Base-by-base conservation (phyloP, 2,797 vertebrate species). In the Spheniscus humboldti region DNA sequence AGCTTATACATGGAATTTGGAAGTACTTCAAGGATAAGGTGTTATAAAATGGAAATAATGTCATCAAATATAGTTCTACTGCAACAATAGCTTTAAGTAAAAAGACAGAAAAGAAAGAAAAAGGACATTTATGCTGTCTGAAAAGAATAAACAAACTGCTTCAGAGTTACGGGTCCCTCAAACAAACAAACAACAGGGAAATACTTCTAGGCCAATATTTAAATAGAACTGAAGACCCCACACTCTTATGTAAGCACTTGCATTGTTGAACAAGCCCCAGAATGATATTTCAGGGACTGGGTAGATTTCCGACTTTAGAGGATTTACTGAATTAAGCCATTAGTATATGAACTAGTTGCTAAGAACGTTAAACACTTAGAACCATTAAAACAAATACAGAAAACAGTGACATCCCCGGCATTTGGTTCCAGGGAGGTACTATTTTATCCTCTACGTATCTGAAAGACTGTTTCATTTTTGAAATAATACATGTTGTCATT, bases 401-500 rank as follows among this genome's bases (percentile, higher is more conserved):
- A 73, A 88, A 69, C 30, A 77, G 37, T 7, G 56, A 64, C n/a
- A 75, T 27, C 24, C 6, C 5, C 63, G 24, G 69, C 50, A 41
- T 33, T 57, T 52, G 19, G 41, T 59, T 33, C 53, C 76, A 45
- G 30, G 18, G 28, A 76, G 14, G 17, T 4, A 39, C 22, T 77
- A 69, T 53, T 92, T 92, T 93, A 77, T 33, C 52, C 43, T 72
- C 15, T 11, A 91, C 18, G 22, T 62, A 52, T 41, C 19, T 81
- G 43, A 79, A 45, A 90, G 23, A 59, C 15, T 23, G 30, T 50
- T 92, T 75, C 13, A 74, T 59, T 91, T 94, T 56, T 86, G 1
- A 78, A 90, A 95, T 83, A 91, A 80, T 39, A 86, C 62, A 50
- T 95, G 80, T 15, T 92, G 59, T 75, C 37, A 62, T 77, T 93